Evolutionary conservation across 2,888 invertebrate species (phyloP), one percentile per base, ranked within the genome.

Genomic region (Monochamus alternatus): DNA sequence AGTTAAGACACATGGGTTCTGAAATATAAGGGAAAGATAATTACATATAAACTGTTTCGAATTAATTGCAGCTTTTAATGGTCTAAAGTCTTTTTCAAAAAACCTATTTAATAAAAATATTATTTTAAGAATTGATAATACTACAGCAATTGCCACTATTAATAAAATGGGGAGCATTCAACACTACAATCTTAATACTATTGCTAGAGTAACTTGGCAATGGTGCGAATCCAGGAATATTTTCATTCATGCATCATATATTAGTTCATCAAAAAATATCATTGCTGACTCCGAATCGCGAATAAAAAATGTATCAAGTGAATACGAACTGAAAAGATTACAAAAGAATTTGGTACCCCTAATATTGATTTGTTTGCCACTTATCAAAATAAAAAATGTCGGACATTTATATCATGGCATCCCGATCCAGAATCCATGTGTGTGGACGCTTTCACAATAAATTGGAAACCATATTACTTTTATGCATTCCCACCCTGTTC

Each of bases 401-500:
- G 22, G 22, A n/a, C 3, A 14, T 58, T 58, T 14, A 22, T 58
- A 8, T 58, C 58, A n/a, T 58, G 58, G 58, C n/a, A 7, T 3
- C 58, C 58, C 3, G 58, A 58, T 22, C 58, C 58, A 58, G 14
- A 58, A 14, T 58, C 58, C 14, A 3, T 14, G 7, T 58, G 22
- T 14, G 58, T 58, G 3, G 58, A 5, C 22, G 22, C 7, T 3
- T 58, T 58, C 22, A 58, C 58, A 14, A 14, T 58, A 14, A 58
- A 12, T 14, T 58, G 58, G 58, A 58, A 14, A 14, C 7, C 58
- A 3, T 5, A 58, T 7, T 58, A 58, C 22, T 58, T 58, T 14
- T 58, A 58, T 3, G 58, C 58, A 32, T 69, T 58, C 10, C 8
- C 55, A 32, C 67, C 71, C 31, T 72, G 75, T 51, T 66, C 5